Percentiles rank a stretch among this genome's conserved stretches.
phyloP scores from a whole-genome alignment of 2,888 invertebrate genomes.

The Drosophila formosana region DNA sequence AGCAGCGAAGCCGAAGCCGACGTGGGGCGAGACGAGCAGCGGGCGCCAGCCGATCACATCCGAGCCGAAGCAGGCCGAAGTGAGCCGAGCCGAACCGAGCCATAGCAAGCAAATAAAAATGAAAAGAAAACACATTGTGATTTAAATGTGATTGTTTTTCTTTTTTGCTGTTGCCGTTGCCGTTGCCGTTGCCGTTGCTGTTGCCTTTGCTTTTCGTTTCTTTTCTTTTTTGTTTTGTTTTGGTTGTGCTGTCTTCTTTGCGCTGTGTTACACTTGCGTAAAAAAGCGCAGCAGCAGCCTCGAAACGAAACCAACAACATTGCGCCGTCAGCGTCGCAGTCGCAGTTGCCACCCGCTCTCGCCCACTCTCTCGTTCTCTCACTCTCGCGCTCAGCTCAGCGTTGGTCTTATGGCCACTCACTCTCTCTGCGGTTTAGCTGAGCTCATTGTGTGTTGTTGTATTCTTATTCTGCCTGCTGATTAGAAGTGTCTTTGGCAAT shows the following conservation, averaged over 20 bases:
- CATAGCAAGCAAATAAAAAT: conserved; percentile 43
- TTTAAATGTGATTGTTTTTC: conserved; percentile 77
- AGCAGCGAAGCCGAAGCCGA: conserved; percentile 19
- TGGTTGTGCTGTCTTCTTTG: conserved; percentile 39
- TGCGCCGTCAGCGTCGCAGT: conserved; percentile 6
- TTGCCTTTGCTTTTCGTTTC: conserved; percentile 26
- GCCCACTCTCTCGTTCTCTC: conserved; percentile 13
- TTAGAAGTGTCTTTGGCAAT: conserved; percentile 61
- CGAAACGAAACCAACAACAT: conserved; percentile 42
- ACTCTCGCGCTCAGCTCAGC: conserved; percentile 11
- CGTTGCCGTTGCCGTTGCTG: not conserved
- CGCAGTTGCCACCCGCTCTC: conserved; percentile 18
- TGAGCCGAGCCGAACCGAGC: not conserved
- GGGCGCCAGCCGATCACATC: conserved; percentile 23
- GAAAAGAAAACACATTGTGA: conserved; percentile 67
- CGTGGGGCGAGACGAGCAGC: conserved; percentile 6
- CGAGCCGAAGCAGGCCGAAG: conserved; percentile 25
- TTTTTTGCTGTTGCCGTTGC: conserved; percentile 14
- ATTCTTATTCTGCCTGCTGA: conserved; percentile 40
- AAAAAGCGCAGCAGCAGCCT: conserved; percentile 27
- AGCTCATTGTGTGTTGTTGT: conserved; percentile 26
- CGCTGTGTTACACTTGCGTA: conserved; percentile 49
- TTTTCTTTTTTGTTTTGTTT: conserved; percentile 26
- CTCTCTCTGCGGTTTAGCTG: conserved; percentile 15
- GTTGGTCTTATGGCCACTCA: conserved; percentile 21